These are phyloP conservation scores for Odocoileus hemionus DNA, from an alignment of 2,113 vertebrate species.

Conservation along the genomic window DNA sequence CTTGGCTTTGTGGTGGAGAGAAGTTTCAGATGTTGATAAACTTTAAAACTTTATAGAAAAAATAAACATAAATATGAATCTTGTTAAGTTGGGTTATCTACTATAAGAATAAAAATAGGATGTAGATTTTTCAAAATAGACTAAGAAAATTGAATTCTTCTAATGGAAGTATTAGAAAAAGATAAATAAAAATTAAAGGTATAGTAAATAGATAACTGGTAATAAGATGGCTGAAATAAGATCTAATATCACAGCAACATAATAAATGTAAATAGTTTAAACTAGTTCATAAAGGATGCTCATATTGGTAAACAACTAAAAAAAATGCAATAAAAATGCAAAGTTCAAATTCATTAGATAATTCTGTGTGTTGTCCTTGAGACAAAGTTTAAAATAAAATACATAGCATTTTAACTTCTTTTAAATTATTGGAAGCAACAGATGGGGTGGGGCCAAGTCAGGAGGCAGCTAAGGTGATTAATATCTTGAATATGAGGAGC, in stretches of 20 bases:
- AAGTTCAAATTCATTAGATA: background rate
- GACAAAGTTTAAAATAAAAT: background rate
- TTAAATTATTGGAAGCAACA: background rate
- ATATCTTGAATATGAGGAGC: background rate
- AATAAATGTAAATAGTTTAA: background rate
- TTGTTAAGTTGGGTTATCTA: background rate
- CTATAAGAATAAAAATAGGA: background rate
- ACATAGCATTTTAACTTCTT: background rate
- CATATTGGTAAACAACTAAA: background rate
- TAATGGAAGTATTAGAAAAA: background rate
- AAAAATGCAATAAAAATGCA: background rate
- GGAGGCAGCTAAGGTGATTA: background rate
- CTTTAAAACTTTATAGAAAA: background rate
- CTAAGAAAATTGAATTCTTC: background rate
- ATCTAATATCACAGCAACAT: background rate
- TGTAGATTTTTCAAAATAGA: background rate
- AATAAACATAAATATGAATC: background rate
- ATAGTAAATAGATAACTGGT: background rate
- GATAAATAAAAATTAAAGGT: background rate
- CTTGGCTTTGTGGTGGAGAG: background rate
- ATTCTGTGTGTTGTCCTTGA: background rate
- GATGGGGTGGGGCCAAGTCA: background rate
- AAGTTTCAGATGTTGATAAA: background rate
- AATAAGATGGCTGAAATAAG: background rate
- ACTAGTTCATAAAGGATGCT: background rate